A percentile compares a stretch with the other conserved stretches of the same genome.
These are phyloP conservation scores for Thamnaconus septentrionalis DNA, from an alignment of 2,113 vertebrate species.

Conservation along the genomic window DNA sequence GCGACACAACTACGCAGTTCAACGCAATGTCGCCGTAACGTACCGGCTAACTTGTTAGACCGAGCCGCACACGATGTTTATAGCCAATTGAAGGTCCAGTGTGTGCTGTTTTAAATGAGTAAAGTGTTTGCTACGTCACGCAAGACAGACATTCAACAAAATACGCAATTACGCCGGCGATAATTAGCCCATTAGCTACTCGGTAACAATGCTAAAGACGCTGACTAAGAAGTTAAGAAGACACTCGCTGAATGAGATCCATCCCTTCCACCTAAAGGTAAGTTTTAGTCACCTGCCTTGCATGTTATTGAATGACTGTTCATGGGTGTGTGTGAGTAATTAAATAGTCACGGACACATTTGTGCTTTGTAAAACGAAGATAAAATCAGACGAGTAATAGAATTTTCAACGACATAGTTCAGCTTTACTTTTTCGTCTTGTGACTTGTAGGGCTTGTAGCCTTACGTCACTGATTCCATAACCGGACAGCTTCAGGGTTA, in stretches of 20 bases:
- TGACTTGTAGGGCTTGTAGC: slow-evolving; percentile 37
- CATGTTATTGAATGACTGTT: too few relatives aligned
- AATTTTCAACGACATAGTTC: too few relatives aligned
- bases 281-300: slow-evolving; percentile 31
- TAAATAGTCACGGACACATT: too few relatives aligned
- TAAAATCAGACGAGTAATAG: too few relatives aligned
- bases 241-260: slow-evolving; percentile 88
- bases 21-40: not conserved
- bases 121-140: not conserved
- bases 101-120: slow-evolving; percentile 47
- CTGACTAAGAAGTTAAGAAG: slow-evolving; percentile 89
- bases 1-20: slow-evolving; percentile 56
- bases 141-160: too few relatives aligned
- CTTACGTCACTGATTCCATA: too few relatives aligned
- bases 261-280: slow-evolving; percentile 90
- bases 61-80: too few relatives aligned
- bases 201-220: slow-evolving; percentile 81
- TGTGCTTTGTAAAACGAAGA: too few relatives aligned
- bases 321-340: too few relatives aligned
- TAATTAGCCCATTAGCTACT: slow-evolving; percentile 41
- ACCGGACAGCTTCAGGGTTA: too few relatives aligned
- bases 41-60: slow-evolving; percentile 3
- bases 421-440: slow-evolving; percentile 29
- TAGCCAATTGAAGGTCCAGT: slow-evolving; percentile 8
- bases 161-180: not conserved